Base-by-base conservation (phyloP, 2,113 vertebrate genomes). In the Carassius gibelio region DNA sequence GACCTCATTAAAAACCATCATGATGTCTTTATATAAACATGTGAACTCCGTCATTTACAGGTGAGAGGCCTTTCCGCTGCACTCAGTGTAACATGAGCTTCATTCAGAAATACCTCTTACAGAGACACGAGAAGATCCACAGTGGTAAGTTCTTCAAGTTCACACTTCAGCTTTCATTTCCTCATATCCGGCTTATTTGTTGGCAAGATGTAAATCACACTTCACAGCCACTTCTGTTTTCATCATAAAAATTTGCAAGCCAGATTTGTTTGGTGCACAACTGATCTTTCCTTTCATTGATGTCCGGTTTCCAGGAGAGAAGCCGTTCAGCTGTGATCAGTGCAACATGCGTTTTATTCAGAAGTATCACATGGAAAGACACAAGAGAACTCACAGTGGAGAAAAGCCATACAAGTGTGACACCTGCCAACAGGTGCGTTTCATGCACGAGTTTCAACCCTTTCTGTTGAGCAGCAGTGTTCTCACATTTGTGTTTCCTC, bases 381-480 rank as follows among this genome's bases (percentile, higher is more conserved):
- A 99, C 95, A 99, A 98, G 95, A 95, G 98, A 93, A 99, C 98
- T 0, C 98, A 99, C 92, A 99, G 98, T 23, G 98, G 98, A 93
- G 98, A 99, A 92, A 99, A 99, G 96, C 98, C 98, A 95, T 99
- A 99, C 92, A 96, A 97, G 93, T 99, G 98, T 94, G 98, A 99
- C 91, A 97, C 96, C 91, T 99, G 98, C 95, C 98, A 99, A 94
- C 98, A 96, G 95, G 96, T 96, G 59, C 64, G 89, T n/a, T 34
- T 61, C 10, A 21, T 34, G 21, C 36, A 52, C 3, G 1, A 17
- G 5, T 57, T 61, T 75, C 38, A 14, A n/a, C 11, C 7, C 6
- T 3, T 68, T 83, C 15, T 30, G 8, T 30, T 77, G 17, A 4
- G 26, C 26, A 1, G 17, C 8, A 13, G 15, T 50, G 23, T 10